These are phyloP conservation scores for Drosophila sp. DNA, from an alignment of 1,140 invertebrate genomes.

Conservation along the genomic window DNA sequence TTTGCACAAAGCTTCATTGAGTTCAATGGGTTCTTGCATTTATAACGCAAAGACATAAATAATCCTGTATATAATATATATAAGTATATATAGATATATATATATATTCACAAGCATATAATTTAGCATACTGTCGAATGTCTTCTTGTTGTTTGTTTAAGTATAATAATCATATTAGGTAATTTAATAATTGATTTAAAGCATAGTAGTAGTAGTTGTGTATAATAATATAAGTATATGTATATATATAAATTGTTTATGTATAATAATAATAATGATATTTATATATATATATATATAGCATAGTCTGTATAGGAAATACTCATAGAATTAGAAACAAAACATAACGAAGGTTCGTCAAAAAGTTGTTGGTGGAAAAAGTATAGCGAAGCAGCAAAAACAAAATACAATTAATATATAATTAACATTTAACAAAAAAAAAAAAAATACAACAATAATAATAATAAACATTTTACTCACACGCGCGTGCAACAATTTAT, in stretches of 20 bases:
- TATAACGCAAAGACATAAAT: conserved; percentile 54
- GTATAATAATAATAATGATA: conserved; percentile 17
- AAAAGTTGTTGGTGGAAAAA: conserved; percentile 39
- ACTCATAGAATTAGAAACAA: conserved; percentile 72
- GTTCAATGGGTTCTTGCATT: conserved; percentile 6
- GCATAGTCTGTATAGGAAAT: conserved; percentile 77
- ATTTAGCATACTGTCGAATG: conserved; percentile 79
- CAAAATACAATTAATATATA: conserved; percentile 58
- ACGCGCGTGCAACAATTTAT: conserved; percentile 22
- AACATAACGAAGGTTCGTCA: conserved; percentile 39
- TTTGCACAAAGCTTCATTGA: conserved; percentile 42
- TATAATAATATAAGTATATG: conserved; percentile 31
- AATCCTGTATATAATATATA: conserved; percentile 11
- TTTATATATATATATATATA: conserved; percentile 36
- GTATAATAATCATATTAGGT: conserved; percentile 52
- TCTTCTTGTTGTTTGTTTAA: conserved; percentile 55
- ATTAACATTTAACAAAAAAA: conserved; percentile 77
- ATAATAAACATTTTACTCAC: conserved; percentile 13
- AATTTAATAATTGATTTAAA: conserved; percentile 79
- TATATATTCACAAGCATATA: conserved; percentile 73
- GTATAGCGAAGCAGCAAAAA: conserved; percentile 22
- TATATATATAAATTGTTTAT: conserved; percentile 31
- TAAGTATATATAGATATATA: conserved; percentile 26
- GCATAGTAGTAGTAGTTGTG: conserved; percentile 55
- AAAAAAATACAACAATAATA: conserved; percentile 46